These are phyloP conservation scores for Phylloscopus trochilus DNA, from an alignment of 2,113 vertebrate species.

Conservation along the genomic window DNA sequence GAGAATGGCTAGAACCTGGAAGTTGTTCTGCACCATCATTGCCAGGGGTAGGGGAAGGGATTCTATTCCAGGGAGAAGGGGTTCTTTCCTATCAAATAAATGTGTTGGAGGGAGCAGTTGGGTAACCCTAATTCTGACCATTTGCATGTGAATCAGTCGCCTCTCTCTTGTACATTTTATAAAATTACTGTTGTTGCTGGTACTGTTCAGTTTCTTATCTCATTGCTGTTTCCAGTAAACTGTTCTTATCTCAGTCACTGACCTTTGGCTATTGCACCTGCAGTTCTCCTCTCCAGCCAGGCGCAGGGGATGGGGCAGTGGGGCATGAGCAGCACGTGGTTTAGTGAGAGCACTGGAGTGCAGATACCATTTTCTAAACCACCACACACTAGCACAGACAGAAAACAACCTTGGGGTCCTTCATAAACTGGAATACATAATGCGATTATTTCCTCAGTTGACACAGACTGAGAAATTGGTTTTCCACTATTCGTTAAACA, in stretches of 20 bases:
- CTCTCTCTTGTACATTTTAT: neutral
- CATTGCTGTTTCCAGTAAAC: neutral
- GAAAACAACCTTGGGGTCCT: neutral
- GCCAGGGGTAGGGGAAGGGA: neutral
- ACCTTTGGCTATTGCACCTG: neutral
- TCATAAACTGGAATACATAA: neutral
- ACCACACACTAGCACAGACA: neutral
- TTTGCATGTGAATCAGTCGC: neutral
- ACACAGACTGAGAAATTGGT: neutral
- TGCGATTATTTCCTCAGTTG: neutral
- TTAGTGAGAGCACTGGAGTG: neutral
- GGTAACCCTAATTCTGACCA: neutral
- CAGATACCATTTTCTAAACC: neutral
- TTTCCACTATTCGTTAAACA: neutral
- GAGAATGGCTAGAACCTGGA: neutral
- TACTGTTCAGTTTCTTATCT: neutral
- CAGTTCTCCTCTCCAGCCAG: neutral
- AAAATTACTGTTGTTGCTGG: neutral
- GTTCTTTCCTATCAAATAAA: neutral
- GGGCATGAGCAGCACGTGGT: accelerated
- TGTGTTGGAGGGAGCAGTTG: neutral
- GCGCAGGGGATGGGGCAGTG: accelerated
- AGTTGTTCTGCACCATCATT: neutral
- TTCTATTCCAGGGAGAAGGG: neutral
- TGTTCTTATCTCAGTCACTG: accelerated